Evolutionary conservation across 2,888 invertebrate species (phyloP).

Genomic region (Cartodere bifasciata): DNA sequence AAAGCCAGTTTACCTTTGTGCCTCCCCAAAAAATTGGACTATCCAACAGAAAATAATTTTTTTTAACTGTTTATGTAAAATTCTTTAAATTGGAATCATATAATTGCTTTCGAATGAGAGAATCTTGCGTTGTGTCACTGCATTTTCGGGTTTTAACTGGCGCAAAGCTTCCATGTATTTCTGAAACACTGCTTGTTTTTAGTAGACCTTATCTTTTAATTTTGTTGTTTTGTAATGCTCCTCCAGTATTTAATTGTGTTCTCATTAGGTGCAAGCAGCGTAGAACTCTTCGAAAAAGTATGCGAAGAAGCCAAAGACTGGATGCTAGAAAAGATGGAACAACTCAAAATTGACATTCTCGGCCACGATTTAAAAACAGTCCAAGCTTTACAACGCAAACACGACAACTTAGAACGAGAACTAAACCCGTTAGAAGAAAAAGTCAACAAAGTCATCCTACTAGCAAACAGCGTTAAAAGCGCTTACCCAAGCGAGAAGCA

Average conservation of each 20-base stretch:
- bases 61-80: no score
- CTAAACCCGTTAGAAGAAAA: slow-evolving; percentile 90
- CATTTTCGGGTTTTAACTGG: no score
- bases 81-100: no score
- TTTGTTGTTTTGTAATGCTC: not conserved
- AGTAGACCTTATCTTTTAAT: no score
- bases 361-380: slow-evolving; percentile 86
- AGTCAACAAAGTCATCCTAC: slow-evolving; percentile 71
- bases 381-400: slow-evolving; percentile 78
- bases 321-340: slow-evolving; percentile 94
- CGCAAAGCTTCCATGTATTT: no score
- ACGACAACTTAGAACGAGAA: slow-evolving; percentile 88
- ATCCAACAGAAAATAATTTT: no score
- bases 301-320: slow-evolving; percentile 95
- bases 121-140: no score
- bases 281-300: slow-evolving; percentile 89
- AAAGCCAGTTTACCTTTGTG: no score
- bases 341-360: slow-evolving; percentile 62
- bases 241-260: no score
- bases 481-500: slow-evolving; percentile 83
- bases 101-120: no score
- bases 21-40: no score
- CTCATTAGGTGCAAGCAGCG: slow-evolving; percentile 42
- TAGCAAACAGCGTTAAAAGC: slow-evolving; percentile 83
- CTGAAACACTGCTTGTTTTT: no score